Evolutionary conservation across 2,888 invertebrate genomes (phyloP).

Genomic region (Prosapia bicincta): DNA sequence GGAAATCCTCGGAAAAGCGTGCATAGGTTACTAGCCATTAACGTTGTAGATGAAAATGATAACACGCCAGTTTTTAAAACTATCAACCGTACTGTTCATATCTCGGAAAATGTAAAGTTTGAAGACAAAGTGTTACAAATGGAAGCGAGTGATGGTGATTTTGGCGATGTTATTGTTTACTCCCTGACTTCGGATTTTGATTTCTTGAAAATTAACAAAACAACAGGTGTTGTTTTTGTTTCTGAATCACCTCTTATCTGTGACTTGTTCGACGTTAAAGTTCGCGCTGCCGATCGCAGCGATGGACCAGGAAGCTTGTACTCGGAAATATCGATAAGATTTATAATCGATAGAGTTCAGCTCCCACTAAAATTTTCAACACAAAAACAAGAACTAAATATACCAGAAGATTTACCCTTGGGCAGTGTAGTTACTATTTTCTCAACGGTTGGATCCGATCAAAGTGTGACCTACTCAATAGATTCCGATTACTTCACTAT

Average conservation of each 20-base stretch:
- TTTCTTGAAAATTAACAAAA: constrained; percentile 52
- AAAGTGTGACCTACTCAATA: constrained; percentile 48
- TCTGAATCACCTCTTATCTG: not conserved
- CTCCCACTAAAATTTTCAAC: not conserved
- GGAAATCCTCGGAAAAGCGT: constrained; percentile 76
- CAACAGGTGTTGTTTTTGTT: not conserved
- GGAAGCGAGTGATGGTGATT: constrained; percentile 78
- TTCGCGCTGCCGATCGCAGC: not conserved
- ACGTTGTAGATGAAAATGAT: constrained; percentile 83
- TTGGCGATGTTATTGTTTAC: constrained; percentile 69
- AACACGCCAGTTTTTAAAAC: constrained; percentile 84
- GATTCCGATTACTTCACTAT: constrained; percentile 66
- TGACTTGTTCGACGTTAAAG: not conserved
- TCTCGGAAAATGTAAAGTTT: constrained; percentile 79
- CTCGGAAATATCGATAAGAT: not conserved
- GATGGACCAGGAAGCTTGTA: not conserved
- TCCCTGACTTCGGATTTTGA: constrained; percentile 67
- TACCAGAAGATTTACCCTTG: constrained; percentile 84
- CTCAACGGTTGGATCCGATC: constrained; percentile 77
- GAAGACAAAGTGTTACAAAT: constrained; percentile 81
- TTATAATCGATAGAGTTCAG: not conserved
- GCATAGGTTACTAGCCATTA: constrained; percentile 71
- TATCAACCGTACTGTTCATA: constrained; percentile 72
- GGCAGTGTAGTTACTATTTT: constrained; percentile 84
- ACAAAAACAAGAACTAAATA: constrained; percentile 56